Conservation (phyloP, 2,797 vertebrate genomes). For the Chrysolophus pictus region DNA sequence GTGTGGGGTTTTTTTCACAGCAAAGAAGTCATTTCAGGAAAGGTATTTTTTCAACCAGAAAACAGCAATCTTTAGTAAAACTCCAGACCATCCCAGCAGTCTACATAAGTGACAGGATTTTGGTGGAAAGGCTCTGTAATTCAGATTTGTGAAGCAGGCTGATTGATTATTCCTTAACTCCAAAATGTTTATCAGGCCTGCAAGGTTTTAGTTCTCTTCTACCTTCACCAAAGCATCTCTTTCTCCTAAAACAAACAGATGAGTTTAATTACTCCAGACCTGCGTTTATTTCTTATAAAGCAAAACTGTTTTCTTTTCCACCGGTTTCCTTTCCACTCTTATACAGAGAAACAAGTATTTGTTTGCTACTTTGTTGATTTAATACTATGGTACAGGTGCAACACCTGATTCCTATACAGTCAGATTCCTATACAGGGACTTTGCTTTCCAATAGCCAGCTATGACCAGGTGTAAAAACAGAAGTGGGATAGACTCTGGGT, state of each 20-base stretch:
- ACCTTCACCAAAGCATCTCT: not conserved
- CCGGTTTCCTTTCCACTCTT: not conserved
- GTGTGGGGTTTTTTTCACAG: not conserved
- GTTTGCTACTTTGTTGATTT: not conserved
- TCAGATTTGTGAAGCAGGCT: not conserved
- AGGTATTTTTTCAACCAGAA: not conserved
- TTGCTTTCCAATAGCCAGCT: not conserved
- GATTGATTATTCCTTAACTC: not conserved
- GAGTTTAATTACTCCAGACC: not conserved
- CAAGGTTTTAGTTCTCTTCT: not conserved
- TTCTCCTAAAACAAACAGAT: not conserved
- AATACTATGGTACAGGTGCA: accelerated
- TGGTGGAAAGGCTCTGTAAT: not conserved
- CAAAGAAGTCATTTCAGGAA: not conserved
- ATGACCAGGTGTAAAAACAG: not conserved
- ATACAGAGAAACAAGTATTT: not conserved
- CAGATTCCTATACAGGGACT: too few relatives aligned
- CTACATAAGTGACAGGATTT: not conserved
- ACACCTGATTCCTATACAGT: not conserved
- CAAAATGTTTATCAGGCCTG: not conserved
- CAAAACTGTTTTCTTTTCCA: not conserved
- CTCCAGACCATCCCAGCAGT: not conserved
- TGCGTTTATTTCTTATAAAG: not conserved
- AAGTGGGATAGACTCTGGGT: not conserved
- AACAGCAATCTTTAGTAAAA: not conserved